These are phyloP conservation scores for Cheilosia variabilis DNA, from an alignment of 2,888 invertebrate genomes.

Conservation along the genomic window DNA sequence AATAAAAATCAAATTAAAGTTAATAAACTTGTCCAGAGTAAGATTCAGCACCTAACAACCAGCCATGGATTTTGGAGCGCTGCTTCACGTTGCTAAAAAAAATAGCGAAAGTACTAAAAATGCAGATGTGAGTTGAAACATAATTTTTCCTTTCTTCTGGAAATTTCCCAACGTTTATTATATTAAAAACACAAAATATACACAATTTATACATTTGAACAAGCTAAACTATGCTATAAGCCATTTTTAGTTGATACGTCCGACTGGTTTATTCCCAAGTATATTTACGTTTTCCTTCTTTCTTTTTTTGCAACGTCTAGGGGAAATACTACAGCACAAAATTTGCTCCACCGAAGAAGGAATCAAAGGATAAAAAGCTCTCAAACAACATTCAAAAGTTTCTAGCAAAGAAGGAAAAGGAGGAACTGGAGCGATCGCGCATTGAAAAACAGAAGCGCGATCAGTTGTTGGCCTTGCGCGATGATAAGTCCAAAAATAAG, in stretches of 20 bases:
- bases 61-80: slow-evolving; percentile 86
- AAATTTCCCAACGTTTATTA: slow-evolving; percentile 12
- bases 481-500: slow-evolving; percentile 89
- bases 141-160: slow-evolving; percentile 26
- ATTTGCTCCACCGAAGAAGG: slow-evolving; percentile 92
- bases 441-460: slow-evolving; percentile 88
- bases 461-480: slow-evolving; percentile 87
- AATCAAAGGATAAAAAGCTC: slow-evolving; percentile 87
- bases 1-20: slow-evolving; percentile 53
- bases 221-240: not conserved
- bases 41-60: not conserved
- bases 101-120: slow-evolving; percentile 84
- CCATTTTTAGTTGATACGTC: not conserved
- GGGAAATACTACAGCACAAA: slow-evolving; percentile 90
- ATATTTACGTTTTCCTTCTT: not conserved
- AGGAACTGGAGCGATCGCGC: slow-evolving; percentile 87
- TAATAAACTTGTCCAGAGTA: not conserved
- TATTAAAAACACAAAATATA: not conserved
- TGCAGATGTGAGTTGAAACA: slow-evolving; percentile 79
- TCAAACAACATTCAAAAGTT: slow-evolving; percentile 93
- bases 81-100: slow-evolving; percentile 87
- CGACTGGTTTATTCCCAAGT: not conserved
- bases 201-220: not conserved
- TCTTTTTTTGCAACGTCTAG: slow-evolving; percentile 77
- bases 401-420: slow-evolving; percentile 91